These are phyloP conservation scores for Agapostemon virescens DNA, from an alignment of 2,888 invertebrate species.

Conservation along the genomic window DNA sequence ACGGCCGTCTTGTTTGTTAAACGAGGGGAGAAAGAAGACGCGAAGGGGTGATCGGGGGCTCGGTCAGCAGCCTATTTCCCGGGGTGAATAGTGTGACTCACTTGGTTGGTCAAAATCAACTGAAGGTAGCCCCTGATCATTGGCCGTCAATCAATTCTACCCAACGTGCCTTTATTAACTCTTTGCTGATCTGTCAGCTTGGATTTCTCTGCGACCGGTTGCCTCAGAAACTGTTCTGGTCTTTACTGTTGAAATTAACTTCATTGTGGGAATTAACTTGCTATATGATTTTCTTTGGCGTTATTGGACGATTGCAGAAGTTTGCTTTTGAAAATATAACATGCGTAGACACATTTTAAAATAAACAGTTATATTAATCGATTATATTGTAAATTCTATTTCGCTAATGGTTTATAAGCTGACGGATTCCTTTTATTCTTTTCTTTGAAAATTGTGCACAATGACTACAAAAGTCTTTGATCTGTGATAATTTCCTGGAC, in stretches of 20 bases:
- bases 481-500: no score
- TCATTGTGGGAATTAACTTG: not conserved
- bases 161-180: slow-evolving; percentile 49
- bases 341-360: no score
- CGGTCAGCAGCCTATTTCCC: slow-evolving; percentile 36
- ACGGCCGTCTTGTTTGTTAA: slow-evolving; percentile 77
- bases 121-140: slow-evolving; percentile 25
- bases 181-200: slow-evolving; percentile 31
- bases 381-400: no score
- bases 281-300: no score
- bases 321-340: no score
- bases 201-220: not conserved
- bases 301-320: no score
- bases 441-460: no score
- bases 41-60: slow-evolving; percentile 68
- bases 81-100: slow-evolving; percentile 57
- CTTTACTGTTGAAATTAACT: not conserved
- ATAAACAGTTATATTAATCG: no score
- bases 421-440: no score
- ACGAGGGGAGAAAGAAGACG: slow-evolving; percentile 74
- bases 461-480: no score
- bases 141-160: slow-evolving; percentile 47
- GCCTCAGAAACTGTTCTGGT: not conserved
- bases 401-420: no score
- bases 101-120: slow-evolving; percentile 46